Conservation (phyloP, 2,797 vertebrate species). For the Streptopelia turtur region DNA sequence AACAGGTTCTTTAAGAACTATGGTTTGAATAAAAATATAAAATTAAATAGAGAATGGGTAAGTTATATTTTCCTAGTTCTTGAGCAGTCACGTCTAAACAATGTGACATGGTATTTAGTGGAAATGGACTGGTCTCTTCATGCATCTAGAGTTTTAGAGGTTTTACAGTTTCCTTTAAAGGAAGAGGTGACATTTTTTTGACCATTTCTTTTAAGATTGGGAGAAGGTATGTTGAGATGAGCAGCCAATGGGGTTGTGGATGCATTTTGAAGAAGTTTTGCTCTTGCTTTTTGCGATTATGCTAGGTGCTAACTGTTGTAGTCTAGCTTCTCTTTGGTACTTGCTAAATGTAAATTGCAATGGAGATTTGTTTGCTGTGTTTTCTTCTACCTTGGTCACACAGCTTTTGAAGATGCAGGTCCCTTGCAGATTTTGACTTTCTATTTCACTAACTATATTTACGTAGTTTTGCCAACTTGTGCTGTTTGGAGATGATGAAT, state of each 20-base stretch:
- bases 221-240: neutral
- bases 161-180: neutral
- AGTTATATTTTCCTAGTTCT: neutral
- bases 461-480: neutral
- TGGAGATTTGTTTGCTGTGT: neutral
- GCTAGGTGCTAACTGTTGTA: slow-evolving; percentile 48
- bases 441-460: neutral
- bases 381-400: neutral
- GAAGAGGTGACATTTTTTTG: neutral
- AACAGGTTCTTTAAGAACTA: neutral
- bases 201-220: neutral
- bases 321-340: neutral
- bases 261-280: slow-evolving; percentile 14
- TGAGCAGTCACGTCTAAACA: neutral
- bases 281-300: neutral
- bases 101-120: neutral
- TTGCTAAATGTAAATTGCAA: slow-evolving; percentile 39
- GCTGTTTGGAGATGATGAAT: neutral
- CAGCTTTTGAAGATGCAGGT: slow-evolving; percentile 40
- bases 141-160: neutral
- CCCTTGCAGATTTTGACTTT: neutral
- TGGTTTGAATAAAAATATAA: neutral
- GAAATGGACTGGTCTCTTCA: neutral
- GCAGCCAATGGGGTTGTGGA: neutral
- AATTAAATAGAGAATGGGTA: neutral